Conservation (phyloP, 2,797 vertebrate species). For the Hirundo rustica region DNA sequence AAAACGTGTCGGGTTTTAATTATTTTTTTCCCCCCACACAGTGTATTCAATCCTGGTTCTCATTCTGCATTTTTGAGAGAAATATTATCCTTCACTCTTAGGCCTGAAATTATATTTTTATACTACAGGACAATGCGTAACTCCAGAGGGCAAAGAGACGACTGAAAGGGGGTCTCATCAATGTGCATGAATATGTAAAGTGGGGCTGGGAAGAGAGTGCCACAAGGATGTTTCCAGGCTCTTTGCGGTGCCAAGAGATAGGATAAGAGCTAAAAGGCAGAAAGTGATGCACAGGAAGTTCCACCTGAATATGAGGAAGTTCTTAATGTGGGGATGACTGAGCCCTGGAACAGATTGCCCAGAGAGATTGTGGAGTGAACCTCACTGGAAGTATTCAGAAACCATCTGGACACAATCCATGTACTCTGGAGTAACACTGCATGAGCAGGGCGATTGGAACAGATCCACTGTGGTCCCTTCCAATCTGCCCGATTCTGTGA, state of each 20-base stretch:
- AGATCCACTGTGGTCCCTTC: neutral
- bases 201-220: accelerated
- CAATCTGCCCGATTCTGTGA: neutral
- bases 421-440: neutral
- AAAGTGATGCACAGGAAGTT: neutral
- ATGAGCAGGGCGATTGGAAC: neutral
- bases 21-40: accelerated
- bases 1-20: neutral
- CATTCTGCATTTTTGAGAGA: neutral
- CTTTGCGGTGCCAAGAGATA: neutral
- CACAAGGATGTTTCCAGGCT: neutral
- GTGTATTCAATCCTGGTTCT: neutral
- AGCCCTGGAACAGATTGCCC: neutral
- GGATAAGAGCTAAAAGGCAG: neutral
- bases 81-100: neutral
- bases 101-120: neutral
- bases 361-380: neutral
- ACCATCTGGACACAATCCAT: neutral
- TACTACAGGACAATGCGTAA: accelerated
- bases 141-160: accelerated
- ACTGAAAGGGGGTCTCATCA: neutral
- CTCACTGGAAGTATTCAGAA: neutral
- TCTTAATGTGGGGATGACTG: neutral
- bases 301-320: neutral
- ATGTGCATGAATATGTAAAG: neutral